These are phyloP conservation scores for Heliothis virescens DNA, from an alignment of 1,140 invertebrate genomes.

Conservation along the genomic window DNA sequence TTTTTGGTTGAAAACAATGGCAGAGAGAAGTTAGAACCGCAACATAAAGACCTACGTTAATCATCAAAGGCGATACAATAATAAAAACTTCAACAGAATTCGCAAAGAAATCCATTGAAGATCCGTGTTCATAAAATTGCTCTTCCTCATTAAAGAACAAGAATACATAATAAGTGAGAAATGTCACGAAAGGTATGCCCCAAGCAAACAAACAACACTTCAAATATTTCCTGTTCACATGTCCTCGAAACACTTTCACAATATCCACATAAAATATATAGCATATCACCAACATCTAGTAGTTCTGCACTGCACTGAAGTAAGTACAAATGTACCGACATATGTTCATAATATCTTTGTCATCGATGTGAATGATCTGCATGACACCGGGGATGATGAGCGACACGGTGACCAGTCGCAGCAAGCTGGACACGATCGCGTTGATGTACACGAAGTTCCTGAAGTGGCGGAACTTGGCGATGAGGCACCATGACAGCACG, in stretches of 20 bases:
- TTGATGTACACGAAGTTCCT: conserved; percentile 31
- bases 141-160: neutral
- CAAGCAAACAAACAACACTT: conserved; percentile 30
- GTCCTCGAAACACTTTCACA: conserved; percentile 27
- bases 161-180: conserved; percentile 4
- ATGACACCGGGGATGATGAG: conserved; percentile 16
- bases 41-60: neutral
- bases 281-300: conserved; percentile 27
- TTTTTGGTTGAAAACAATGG: conserved; percentile 10
- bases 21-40: neutral
- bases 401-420: neutral
- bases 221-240: conserved; percentile 20
- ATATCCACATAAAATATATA: conserved; percentile 34
- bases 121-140: neutral
- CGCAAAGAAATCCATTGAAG: neutral
- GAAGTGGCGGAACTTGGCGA: conserved; percentile 22
- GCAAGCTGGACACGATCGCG: conserved; percentile 3
- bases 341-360: neutral
- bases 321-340: conserved; percentile 17
- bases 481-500: conserved; percentile 1
- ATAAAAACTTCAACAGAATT: conserved; percentile 20
- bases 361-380: neutral
- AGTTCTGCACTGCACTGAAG: conserved; percentile 19
- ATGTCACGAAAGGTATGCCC: conserved; percentile 24
- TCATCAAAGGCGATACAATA: conserved; percentile 12